These are phyloP conservation scores for Potorous gilbertii DNA, from an alignment of 2,797 vertebrate genomes.

Conservation along the genomic window DNA sequence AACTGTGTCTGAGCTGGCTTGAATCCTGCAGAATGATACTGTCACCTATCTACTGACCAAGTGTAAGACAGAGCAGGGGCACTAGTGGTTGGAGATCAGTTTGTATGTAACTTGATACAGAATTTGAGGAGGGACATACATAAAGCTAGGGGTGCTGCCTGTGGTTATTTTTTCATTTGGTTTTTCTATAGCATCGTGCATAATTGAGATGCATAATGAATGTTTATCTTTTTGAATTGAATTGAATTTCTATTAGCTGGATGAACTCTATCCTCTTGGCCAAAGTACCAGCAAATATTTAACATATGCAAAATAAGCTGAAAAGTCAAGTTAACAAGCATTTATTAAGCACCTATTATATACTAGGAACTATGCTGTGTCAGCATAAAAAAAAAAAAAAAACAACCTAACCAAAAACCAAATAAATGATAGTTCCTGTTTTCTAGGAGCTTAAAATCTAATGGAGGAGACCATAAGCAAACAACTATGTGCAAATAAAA, in stretches of 20 bases:
- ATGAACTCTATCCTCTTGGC: not conserved
- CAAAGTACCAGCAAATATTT: not conserved
- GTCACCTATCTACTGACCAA: not conserved
- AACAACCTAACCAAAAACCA: not conserved
- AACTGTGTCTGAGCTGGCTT: not conserved
- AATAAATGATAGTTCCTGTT: not conserved
- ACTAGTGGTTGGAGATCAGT: not conserved
- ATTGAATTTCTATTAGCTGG: not conserved
- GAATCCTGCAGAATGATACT: not conserved
- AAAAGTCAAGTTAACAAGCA: not conserved
- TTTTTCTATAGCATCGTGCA: not conserved
- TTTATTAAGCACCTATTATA: not conserved
- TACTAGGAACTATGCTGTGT: not conserved
- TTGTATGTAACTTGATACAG: not conserved
- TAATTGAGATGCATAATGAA: not conserved
- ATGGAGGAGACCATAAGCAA: not conserved
- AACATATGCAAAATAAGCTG: not conserved
- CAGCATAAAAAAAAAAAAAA: not conserved
- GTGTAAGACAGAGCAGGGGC: not conserved
- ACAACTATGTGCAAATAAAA: not conserved
- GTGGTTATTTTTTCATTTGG: not conserved
- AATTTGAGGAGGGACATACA: constrained; percentile 30
- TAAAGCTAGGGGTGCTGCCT: not conserved
- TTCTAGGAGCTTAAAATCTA: not conserved
- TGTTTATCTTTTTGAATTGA: not conserved